Conservation (phyloP, 2,888 invertebrate species). For the Trypoxylon attenuatum region DNA sequence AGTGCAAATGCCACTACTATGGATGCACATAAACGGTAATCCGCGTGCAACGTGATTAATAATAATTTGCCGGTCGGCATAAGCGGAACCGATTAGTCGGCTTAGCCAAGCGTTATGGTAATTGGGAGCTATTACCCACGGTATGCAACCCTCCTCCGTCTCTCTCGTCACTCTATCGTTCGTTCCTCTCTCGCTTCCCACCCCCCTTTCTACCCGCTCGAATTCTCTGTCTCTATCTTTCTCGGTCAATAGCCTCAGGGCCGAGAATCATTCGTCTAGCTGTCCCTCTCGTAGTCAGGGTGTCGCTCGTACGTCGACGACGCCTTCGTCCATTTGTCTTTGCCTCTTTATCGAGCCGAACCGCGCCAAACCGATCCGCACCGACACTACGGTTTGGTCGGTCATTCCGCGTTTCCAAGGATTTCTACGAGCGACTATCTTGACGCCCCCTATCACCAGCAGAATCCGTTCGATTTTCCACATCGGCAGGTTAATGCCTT, state of each 20-base stretch:
- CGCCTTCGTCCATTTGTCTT: background rate
- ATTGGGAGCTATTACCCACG: conserved; percentile 64
- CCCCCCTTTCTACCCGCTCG: conserved; percentile 1
- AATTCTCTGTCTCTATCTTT: conserved; percentile 8
- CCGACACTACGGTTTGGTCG: conserved; percentile 18
- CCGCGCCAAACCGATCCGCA: no score
- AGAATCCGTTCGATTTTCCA: conserved; percentile 50
- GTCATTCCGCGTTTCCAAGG: conserved; percentile 22
- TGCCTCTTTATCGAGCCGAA: conserved; percentile 1
- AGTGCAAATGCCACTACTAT: conserved; percentile 49
- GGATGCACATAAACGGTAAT: conserved; percentile 58
- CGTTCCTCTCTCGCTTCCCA: background rate
- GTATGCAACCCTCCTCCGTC: conserved; percentile 16
- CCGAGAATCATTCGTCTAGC: background rate
- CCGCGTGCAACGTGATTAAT: conserved; percentile 66
- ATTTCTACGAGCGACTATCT: conserved; percentile 18
- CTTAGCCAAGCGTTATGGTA: conserved; percentile 67
- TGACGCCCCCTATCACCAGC: conserved; percentile 32
- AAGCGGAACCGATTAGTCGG: conserved; percentile 69
- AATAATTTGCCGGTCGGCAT: conserved; percentile 69
- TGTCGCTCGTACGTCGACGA: background rate
- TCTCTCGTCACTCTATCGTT: background rate
- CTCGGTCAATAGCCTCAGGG: background rate
- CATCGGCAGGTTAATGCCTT: conserved; percentile 41
- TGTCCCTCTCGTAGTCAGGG: conserved; percentile 7